Percentiles rank a stretch among this genome's conserved stretches.
phyloP scores from a whole-genome alignment of 2,113 vertebrate genomes.

The Aegithalos caudatus region DNA sequence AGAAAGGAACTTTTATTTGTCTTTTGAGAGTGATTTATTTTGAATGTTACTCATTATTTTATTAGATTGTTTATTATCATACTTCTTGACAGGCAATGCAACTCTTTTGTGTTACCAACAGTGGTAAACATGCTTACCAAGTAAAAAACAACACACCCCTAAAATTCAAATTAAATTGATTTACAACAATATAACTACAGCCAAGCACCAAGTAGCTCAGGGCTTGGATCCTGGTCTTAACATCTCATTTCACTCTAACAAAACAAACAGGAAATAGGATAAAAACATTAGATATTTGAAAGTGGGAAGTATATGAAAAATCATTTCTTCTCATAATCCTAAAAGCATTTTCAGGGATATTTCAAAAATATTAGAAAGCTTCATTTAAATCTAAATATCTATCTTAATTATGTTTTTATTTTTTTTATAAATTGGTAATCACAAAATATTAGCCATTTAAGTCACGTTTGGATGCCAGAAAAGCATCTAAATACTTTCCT shows the following conservation, averaged over 20 bases:
- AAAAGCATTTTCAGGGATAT: slow-evolving; percentile 75
- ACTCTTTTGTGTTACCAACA: slow-evolving; percentile 1
- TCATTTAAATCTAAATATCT: slow-evolving; percentile 81
- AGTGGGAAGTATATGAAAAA: slow-evolving; percentile 73
- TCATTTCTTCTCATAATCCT: slow-evolving; percentile 74
- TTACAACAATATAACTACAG: slow-evolving; percentile 12
- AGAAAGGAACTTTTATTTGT: slow-evolving; percentile 57
- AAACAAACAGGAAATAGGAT: slow-evolving; percentile 62
- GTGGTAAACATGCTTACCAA: slow-evolving; percentile 46
- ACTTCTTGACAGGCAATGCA: slow-evolving; percentile 52
- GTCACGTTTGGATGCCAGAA: slow-evolving; percentile 61
- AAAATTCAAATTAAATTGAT: slow-evolving; percentile 32
- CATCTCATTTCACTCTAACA: slow-evolving; percentile 28
- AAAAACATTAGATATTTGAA: slow-evolving; percentile 71
- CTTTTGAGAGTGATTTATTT: slow-evolving; percentile 20
- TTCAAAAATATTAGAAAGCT: slow-evolving; percentile 80
- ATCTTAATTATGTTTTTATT: slow-evolving; percentile 58
- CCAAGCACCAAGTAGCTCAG: slow-evolving; percentile 27
- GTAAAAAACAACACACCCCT: neutral
- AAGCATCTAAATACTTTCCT: slow-evolving; percentile 41
- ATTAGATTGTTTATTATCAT: slow-evolving; percentile 34
- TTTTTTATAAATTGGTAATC: slow-evolving; percentile 74
- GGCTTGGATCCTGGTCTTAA: slow-evolving; percentile 30
- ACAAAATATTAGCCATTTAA: slow-evolving; percentile 78
- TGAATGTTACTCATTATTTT: slow-evolving; percentile 21